Base-by-base conservation (phyloP, 2,888 invertebrate genomes). In the Meganola albula region DNA sequence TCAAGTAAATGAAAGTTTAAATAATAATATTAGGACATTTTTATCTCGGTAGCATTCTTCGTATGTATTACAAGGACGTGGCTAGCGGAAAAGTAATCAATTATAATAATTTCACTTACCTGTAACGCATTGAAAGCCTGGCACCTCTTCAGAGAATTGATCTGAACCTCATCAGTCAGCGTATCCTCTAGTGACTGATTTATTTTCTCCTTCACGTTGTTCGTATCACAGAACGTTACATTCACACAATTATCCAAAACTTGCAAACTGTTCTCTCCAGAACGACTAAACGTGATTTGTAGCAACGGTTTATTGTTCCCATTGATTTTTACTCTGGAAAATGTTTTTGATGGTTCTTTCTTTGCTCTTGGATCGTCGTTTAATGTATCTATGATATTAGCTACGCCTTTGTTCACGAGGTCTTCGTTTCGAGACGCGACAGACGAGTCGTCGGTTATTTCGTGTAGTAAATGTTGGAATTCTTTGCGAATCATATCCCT, bases 41-140 rank as follows among this genome's bases (percentile, higher is more conserved):
- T n/a, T n/a, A n/a, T n/a, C n/a, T n/a, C n/a, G n/a, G n/a, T n/a
- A n/a, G n/a, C n/a, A n/a, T n/a, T n/a, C n/a, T n/a, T n/a, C n/a
- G n/a, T n/a, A n/a, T n/a, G n/a, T n/a, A n/a, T 5, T 16, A 16
- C 16, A 16, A 16, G 4, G 6, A 16, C 4, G 4, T 16, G 4
- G 6, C 16, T 16, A 4, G 6, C 16, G 6, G 6, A 16, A 16
- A 16, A 5, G 6, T 16, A 16, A 16, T 16, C 16, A 5, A 4
- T 5, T 16, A 16, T 16, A 5, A 6, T 6, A 16, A 16, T 16
- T 11, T 24, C 10, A 38, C 39, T 38, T 13, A 83, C 86, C 83
- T 86, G 86, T 61, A 87, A 69, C 54, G 86, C 84, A 55, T 73
- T 82, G 67, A 85, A 87, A 68, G 83, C 78, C 65, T 86, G 86